Base-by-base conservation (phyloP, 2,113 vertebrate genomes). In the Reinhardtius hippoglossoides region DNA sequence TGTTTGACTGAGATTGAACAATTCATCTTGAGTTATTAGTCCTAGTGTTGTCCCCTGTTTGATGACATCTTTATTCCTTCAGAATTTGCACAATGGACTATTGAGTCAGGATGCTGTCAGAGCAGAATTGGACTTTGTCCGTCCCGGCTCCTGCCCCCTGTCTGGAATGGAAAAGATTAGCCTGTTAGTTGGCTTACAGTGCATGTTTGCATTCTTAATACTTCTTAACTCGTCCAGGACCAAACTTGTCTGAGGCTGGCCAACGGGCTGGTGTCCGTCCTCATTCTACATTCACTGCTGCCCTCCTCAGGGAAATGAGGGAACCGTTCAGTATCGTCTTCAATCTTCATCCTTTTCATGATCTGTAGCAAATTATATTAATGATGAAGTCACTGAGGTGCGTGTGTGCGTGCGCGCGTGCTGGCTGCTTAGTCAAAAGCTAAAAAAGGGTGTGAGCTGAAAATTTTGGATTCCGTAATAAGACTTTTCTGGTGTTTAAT, bases 131-230 rank as follows among this genome's bases (percentile, higher is more conserved):
- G 87, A 91, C 87, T 87, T 91, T 88, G 88, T 89, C 85, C 84
- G 35, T 18, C 40, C 67, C 44, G 61, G 73, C 78, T 79, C 64
- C 63, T 71, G 63, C 82, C 82, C 84, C 85, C 87, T 48, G 71
- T 77, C 78, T 84, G 72, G 77, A 85, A 87, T 91, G 89, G 88
- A 92, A 89, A 91, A 91, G 87, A 88, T 92, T 88, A 90, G 87
- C 62, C 82, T 76, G 72, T 87, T 67, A 50, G 74, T 91, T 92
- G 91, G 87, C 89, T 71, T 77, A 72, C 70, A 76, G 68, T 64
- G 63, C 73, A 65, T 87, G 84, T 92, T 92, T 93, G 87, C 85
- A 84, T 90, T 90, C 74, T 86, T 83, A 70, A 85, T 91, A 67
- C 69, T 78, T 71, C 81, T 67, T 14, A 52, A 87, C 70, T 82